Base-by-base conservation (phyloP, 2,888 invertebrate genomes). In the Callyntrura guangdongensis region DNA sequence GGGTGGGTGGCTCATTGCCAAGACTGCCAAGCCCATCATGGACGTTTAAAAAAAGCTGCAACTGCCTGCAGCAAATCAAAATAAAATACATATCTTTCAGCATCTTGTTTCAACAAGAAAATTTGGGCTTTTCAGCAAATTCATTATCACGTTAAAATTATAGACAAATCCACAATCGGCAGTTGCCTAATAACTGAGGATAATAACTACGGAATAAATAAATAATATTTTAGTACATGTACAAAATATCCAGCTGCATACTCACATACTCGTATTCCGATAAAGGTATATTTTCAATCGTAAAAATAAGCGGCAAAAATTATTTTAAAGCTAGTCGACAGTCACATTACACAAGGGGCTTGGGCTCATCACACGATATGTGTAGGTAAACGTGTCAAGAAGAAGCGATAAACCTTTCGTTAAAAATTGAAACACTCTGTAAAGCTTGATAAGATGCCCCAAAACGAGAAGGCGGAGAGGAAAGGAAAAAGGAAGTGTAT, bases 1-100 rank as follows among this genome's bases (percentile, higher is more conserved):
- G 81, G 81, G 81, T 61, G 81, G 81, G 45, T 89, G 89, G 89
- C 89, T 27, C 56, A 20, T 67, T 84, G 84, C 89, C 89, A 89
- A 79, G 25, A 67, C 11, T 27, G 53, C 89, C 89, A 89, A 89
- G 36, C 89, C 89, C 89, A 59, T 47, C 22, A 83, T 20, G 22
- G 8, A 25, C 77, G 77, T 8, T n/a, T 25, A 74, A 25, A 56
- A 77, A 49, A 77, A 6, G 53, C 36, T 36, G 36, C 36, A 36
- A 36, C 36, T 4, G 22, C 74, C 47, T 74, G 45, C 17, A 69
- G n/a, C 20, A n/a, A 17, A 17, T 64, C 25, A 14, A 61, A 61
- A 47, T 17, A 74, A 47, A 49, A 49, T n/a, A 45, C 45, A 17
- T 45, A 67, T 36, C n/a, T 45, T 25, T 45, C 9, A 74, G 47